Percentiles rank a stretch among this genome's conserved stretches.
phyloP scores from a whole-genome alignment of 1,140 invertebrate species.

The Geopemphigus sp. region DNA sequence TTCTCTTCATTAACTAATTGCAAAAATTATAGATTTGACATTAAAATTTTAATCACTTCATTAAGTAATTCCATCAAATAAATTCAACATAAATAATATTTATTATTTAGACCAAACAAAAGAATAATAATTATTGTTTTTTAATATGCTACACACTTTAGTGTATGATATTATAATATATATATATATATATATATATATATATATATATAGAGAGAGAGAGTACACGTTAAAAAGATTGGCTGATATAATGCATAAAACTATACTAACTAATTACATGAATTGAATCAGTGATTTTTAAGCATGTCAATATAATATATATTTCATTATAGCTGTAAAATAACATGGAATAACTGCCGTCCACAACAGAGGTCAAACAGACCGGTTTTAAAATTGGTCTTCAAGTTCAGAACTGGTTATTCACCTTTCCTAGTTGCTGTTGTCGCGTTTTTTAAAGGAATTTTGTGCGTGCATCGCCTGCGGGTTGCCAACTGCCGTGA shows the following conservation, averaged over 20 bases:
- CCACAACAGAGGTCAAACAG: constrained; percentile 26
- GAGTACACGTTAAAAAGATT: too few species aligned
- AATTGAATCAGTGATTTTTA: constrained; percentile 12
- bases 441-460: constrained; percentile 26
- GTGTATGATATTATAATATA: too few species aligned
- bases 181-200: too few species aligned
- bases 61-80: too few species aligned
- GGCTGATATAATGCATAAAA: too few species aligned
- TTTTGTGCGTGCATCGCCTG: constrained; percentile 26
- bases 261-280: not conserved
- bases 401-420: constrained; percentile 49
- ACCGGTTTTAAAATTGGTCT: constrained; percentile 45
- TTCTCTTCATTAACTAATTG: not conserved
- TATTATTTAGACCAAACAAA: too few species aligned
- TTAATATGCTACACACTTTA: too few species aligned
- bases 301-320: not conserved
- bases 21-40: too few species aligned
- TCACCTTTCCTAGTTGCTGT: constrained; percentile 11
- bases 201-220: too few species aligned
- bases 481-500: not conserved
- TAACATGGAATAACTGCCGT: not conserved
- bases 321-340: constrained; percentile 41
- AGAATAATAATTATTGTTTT: too few species aligned
- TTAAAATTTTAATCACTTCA: too few species aligned
- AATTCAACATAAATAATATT: too few species aligned